Base-by-base conservation (phyloP, 2,797 vertebrate genomes). In the Esox lucius region DNA sequence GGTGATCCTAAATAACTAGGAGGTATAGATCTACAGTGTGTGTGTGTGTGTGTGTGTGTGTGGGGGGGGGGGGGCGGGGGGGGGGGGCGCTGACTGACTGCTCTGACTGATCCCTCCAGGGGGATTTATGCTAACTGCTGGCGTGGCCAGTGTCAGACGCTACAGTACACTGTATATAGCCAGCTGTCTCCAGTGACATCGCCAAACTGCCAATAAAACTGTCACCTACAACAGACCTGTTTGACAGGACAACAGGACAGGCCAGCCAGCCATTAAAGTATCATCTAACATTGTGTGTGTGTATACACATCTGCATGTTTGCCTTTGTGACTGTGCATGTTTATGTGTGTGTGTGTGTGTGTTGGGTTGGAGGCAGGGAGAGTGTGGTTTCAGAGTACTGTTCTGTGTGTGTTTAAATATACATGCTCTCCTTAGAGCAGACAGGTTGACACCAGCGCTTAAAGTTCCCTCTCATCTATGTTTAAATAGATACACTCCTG, bases 81-180 rank as follows among this genome's bases (percentile, higher is more conserved):
- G 74, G 78, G 77, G 82, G 85, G 70, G 79, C n/a, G 39, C 11
- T 42, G 70, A 72, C 7, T 26, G 64, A 42, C 80, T 80, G 84
- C 81, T 62, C 93, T 93, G 92, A 92, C 89, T 87, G 91, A 93
- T 95, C 93, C 92, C 92, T 93, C 89, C 88, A 82, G 91, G 87
- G 70, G 94, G 90, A 96, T 98, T 98, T 96, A 97, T 94, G 94
- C 92, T 89, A 94, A 95, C 96, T 95, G 95, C 93, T 94, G 92
- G 91, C 88, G 90, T 89, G 87, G 89, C 83, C 91, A 94, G 93
- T 93, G 93, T 89, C 76, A 92, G 95, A 93, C 88, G 84, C 91
- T 49, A 81, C 33, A 5, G 33, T 35, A 35, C 90, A 91, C 93
- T 90, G 93, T 95, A 97, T 96, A 96, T 94, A 96, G 94, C 93